Percentiles rank a stretch among this genome's conserved stretches.
These are phyloP conservation scores for Plagodis dolabraria DNA, from an alignment of 2,888 invertebrate genomes.

Conservation along the genomic window DNA sequence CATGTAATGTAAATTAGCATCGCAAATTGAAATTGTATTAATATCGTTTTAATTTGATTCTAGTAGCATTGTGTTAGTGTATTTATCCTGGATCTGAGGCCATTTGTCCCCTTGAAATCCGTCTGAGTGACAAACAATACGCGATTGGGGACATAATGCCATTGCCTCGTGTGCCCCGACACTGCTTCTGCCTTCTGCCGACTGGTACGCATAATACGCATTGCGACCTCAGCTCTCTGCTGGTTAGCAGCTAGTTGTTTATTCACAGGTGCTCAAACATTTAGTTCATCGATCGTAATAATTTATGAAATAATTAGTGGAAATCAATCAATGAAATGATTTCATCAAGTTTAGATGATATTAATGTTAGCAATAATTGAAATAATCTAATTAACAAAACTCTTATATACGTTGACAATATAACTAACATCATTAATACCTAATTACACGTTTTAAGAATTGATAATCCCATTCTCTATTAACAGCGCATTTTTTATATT, in stretches of 20 bases:
- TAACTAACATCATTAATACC: too few species aligned
- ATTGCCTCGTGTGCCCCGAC: constrained; percentile 60
- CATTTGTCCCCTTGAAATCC: constrained; percentile 79
- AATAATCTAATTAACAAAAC: too few species aligned
- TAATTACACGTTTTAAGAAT: too few species aligned
- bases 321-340: too few species aligned
- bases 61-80: constrained; percentile 58
- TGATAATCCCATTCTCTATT: too few species aligned
- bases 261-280: constrained; percentile 12
- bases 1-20: constrained; percentile 38
- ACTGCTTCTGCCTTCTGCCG: constrained; percentile 59
- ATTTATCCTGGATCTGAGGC: constrained; percentile 67
- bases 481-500: neutral
- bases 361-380: too few species aligned
- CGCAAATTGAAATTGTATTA: constrained; percentile 45
- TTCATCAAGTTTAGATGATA: too few species aligned
- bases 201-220: constrained; percentile 46
- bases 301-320: too few species aligned
- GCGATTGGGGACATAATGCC: constrained; percentile 70
- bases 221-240: constrained; percentile 40
- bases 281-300: neutral
- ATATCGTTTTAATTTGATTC: constrained; percentile 69
- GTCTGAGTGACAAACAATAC: constrained; percentile 81
- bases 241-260: constrained; percentile 51
- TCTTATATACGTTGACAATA: too few species aligned